Evolutionary conservation across 2,888 invertebrate species (phyloP), one percentile per base, ranked within the genome.

Genomic region (Synanthedon andrenaeformis): DNA sequence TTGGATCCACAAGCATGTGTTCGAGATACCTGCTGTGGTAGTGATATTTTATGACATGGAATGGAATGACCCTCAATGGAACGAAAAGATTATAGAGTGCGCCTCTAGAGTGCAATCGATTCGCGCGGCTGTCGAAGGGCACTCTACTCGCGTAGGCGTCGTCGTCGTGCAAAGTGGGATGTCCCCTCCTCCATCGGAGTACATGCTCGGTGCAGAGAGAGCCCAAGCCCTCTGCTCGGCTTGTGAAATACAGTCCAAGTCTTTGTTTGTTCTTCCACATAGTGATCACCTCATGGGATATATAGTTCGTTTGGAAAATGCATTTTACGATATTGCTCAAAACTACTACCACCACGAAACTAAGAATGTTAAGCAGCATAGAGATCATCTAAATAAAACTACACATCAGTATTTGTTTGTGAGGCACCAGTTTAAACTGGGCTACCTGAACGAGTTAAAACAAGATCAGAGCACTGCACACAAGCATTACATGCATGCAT

Each of bases 21-120:
- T 93, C 62, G 90, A 94, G 55, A 90, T 99, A 59, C 99, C 99
- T 8, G 93, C 98, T 1, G 94, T 99, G 1, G 93, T 97, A 28
- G 97, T 98, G 3, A 91, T 98, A 58, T 99, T 99, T 80, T 96
- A 96, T 76, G 98, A 99, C 70, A 91, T 99, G 72, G 98, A 99
- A 81, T 99, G 99, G 99, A 96, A 96, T 74, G 98, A 98, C 80
- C 89, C 91, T 0, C 91, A 93, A 59, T 99, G 98, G 98, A 94
- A 94, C 63, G 98, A 98, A 63, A 97, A 96, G 73, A 96, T 96
- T 71, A 92, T 95, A 66, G 98, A 98, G 77, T 98, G 97, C 80
- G 94, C 96, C 8, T 94, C 95, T 0, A 90, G 94, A 65, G 94
- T 98, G 41, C 96, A 97, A 74, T 92, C 93, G 0, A 89, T 95